phyloP scores from a whole-genome alignment of 1,140 invertebrate species.

The Colletes gigas region DNA sequence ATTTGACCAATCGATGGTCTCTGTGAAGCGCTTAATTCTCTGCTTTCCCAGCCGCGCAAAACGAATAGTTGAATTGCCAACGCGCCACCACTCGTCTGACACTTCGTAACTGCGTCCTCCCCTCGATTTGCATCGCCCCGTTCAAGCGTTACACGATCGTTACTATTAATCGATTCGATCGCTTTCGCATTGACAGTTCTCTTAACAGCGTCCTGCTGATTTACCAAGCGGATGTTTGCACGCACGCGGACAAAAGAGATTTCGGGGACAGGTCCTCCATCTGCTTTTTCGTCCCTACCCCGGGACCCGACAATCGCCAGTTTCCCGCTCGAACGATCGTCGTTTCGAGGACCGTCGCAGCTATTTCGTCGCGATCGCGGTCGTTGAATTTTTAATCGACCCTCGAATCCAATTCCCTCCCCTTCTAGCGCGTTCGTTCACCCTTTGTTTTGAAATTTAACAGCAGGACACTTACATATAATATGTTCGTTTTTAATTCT shows the following conservation, averaged over 20 bases:
- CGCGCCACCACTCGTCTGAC: slow-evolving; percentile 28
- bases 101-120: slow-evolving; percentile 11
- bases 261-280: neutral
- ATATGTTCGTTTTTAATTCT: slow-evolving; percentile 16
- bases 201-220: slow-evolving; percentile 43
- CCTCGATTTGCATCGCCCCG: slow-evolving; percentile 30
- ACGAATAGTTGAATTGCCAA: slow-evolving; percentile 25
- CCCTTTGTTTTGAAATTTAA: neutral
- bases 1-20: slow-evolving; percentile 44
- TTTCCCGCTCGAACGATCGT: neutral
- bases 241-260: slow-evolving; percentile 29
- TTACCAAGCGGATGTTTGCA: slow-evolving; percentile 39
- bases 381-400: slow-evolving; percentile 30
- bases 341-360: neutral
- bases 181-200: slow-evolving; percentile 47
- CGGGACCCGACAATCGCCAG: too few relatives aligned
- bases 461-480: too few relatives aligned
- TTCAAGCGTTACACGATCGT: slow-evolving; percentile 27
- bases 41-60: slow-evolving; percentile 21
- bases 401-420: neutral
- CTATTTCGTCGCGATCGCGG: neutral
- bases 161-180: slow-evolving; percentile 50
- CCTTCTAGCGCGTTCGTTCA: neutral
- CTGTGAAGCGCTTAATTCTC: slow-evolving; percentile 49
- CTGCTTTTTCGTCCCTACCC: slow-evolving; percentile 1